Percentiles rank a stretch among this genome's conserved stretches.
Conservation (phyloP, 2,797 vertebrate species). For the Scolopax rusticola region DNA sequence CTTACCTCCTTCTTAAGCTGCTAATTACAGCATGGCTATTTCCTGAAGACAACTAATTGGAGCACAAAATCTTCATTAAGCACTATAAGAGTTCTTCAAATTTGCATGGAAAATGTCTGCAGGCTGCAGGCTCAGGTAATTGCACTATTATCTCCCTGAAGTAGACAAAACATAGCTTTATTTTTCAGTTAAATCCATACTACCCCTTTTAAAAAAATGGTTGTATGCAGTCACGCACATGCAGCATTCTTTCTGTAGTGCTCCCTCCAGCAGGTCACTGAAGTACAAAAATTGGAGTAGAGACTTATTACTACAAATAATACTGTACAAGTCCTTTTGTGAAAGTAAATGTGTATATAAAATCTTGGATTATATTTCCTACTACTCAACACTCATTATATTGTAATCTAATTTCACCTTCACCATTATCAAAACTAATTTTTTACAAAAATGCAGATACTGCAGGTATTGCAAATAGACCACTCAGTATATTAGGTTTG, state of each 20-base stretch:
- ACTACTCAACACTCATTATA: not conserved
- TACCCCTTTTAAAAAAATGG: not conserved
- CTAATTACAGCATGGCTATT: not conserved
- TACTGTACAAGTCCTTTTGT: not conserved
- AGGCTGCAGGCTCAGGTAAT: constrained; percentile 42
- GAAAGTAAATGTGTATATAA: not conserved
- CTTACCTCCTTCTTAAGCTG: constrained; percentile 18
- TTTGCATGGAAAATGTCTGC: constrained; percentile 42
- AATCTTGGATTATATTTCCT: not conserved
- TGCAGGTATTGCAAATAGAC: not conserved
- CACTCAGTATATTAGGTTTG: not conserved
- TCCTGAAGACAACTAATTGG: constrained; percentile 24
- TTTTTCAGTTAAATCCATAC: constrained; percentile 5
- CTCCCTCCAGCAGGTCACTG: not conserved
- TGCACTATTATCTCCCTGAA: constrained; percentile 1
- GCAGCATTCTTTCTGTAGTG: not conserved
- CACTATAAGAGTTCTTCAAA: not conserved
- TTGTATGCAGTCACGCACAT: not conserved
- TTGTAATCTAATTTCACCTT: not conserved
- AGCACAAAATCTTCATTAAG: constrained; percentile 40
- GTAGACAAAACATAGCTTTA: constrained; percentile 40
- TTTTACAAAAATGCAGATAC: not conserved
- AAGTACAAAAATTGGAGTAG: not conserved
- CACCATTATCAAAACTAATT: not conserved
- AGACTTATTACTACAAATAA: not conserved